Conservation (phyloP, 2,888 invertebrate genomes). For the Romanomermis culicivorax region DNA sequence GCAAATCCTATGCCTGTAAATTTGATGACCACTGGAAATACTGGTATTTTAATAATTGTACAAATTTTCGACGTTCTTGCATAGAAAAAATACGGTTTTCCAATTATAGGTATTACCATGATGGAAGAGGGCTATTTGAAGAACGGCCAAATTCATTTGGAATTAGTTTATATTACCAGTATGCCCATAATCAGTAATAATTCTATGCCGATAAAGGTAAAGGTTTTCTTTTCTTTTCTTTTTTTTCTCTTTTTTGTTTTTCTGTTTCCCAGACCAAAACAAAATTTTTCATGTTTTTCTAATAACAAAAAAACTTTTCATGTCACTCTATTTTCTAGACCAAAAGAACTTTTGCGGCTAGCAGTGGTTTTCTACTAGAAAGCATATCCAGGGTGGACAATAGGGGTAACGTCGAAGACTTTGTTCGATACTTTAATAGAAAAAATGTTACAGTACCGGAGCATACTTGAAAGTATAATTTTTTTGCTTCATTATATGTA, state of each 20-base stretch:
- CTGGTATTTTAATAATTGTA: background rate
- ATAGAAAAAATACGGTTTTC: too few species aligned
- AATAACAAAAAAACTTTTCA: too few species aligned
- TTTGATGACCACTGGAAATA: background rate
- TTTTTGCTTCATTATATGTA: too few species aligned
- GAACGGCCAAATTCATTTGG: background rate
- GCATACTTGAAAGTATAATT: too few species aligned
- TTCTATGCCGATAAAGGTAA: too few species aligned
- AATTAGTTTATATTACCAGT: background rate
- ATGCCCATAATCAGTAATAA: background rate
- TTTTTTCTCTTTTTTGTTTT: too few species aligned
- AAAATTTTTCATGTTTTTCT: too few species aligned
- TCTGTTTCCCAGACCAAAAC: too few species aligned
- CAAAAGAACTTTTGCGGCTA: conserved; percentile 10
- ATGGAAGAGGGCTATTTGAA: conserved; percentile 3
- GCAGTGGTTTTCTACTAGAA: background rate
- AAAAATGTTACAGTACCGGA: too few species aligned
- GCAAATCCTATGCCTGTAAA: background rate
- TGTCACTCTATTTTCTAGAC: too few species aligned
- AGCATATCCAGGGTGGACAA: background rate
- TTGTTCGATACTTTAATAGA: background rate
- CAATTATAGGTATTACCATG: background rate
- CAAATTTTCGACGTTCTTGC: too few species aligned
- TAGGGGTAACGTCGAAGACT: background rate
- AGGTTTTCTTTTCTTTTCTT: too few species aligned